These are phyloP conservation scores for Orthonyx spaldingii DNA, from an alignment of 2,113 vertebrate genomes.

Conservation along the genomic window DNA sequence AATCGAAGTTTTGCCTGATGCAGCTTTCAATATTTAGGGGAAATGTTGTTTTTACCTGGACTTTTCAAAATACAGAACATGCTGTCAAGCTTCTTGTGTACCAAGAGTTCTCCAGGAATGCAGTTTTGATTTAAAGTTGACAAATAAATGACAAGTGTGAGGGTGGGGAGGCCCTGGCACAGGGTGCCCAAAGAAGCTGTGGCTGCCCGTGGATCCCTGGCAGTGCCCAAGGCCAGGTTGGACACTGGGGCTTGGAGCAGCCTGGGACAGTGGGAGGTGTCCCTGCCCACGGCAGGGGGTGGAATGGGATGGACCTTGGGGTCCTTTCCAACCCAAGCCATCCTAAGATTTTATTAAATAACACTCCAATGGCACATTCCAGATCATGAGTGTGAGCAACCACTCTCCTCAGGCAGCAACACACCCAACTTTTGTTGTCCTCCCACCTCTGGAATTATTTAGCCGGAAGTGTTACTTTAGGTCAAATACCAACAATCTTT, in stretches of 20 bases:
- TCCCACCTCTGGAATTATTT: neutral
- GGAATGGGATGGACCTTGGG: rapidly evolving
- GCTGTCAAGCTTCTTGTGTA: neutral
- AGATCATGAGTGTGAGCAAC: neutral
- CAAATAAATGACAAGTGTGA: neutral
- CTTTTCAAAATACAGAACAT: neutral
- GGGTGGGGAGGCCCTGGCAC: rapidly evolving
- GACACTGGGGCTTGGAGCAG: rapidly evolving
- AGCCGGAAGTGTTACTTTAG: neutral
- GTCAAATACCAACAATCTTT: neutral
- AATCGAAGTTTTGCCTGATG: neutral
- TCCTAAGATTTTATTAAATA: neutral
- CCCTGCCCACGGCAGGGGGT: neutral
- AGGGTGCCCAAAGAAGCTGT: neutral
- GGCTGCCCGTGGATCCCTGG: neutral
- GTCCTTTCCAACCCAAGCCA: neutral
- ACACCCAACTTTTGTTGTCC: neutral
- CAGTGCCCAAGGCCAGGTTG: rapidly evolving
- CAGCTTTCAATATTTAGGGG: neutral
- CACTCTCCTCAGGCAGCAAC: neutral
- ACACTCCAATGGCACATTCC: neutral
- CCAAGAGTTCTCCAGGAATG: neutral
- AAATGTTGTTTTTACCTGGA: neutral
- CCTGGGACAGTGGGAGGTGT: neutral
- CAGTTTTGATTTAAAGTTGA: neutral